These are phyloP conservation scores for Anhinga anhinga DNA, from an alignment of 2,113 vertebrate genomes.

Conservation along the genomic window DNA sequence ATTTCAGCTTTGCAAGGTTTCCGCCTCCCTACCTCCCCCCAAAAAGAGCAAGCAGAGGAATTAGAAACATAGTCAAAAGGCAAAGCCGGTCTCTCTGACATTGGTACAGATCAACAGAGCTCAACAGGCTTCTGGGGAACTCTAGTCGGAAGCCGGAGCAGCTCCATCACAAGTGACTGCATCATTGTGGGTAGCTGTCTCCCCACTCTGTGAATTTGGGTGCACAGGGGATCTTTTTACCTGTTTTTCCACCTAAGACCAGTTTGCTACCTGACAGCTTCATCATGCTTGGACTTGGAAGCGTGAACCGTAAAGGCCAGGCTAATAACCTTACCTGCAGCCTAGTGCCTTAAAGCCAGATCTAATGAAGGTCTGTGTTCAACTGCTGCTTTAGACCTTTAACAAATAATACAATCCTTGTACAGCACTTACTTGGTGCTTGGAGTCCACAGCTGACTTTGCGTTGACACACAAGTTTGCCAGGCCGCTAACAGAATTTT, in stretches of 20 bases:
- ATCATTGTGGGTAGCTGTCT: not conserved
- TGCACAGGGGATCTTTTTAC: not conserved
- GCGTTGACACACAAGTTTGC: not conserved
- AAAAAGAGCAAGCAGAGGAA: not conserved
- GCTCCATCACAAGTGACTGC: not conserved
- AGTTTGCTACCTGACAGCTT: not conserved
- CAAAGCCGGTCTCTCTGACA: not conserved
- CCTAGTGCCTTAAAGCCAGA: not conserved
- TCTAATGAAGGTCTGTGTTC: not conserved
- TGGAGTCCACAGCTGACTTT: not conserved
- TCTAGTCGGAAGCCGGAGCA: not conserved
- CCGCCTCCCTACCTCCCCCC: not conserved
- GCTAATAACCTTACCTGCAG: not conserved
- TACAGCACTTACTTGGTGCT: not conserved
- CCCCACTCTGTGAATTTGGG: not conserved
- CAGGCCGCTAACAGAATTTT: not conserved
- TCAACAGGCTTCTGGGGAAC: not conserved
- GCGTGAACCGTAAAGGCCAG: not conserved
- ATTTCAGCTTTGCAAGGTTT: constrained; percentile 58
- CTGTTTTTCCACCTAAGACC: not conserved
- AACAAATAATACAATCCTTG: not conserved
- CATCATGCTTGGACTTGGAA: not conserved
- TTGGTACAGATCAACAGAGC: rapidly evolving
- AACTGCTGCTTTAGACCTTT: not conserved
- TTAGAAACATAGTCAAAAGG: not conserved